Evolutionary conservation across 2,797 vertebrate species (phyloP).

Genomic region (Hoplostethus atlanticus): DNA sequence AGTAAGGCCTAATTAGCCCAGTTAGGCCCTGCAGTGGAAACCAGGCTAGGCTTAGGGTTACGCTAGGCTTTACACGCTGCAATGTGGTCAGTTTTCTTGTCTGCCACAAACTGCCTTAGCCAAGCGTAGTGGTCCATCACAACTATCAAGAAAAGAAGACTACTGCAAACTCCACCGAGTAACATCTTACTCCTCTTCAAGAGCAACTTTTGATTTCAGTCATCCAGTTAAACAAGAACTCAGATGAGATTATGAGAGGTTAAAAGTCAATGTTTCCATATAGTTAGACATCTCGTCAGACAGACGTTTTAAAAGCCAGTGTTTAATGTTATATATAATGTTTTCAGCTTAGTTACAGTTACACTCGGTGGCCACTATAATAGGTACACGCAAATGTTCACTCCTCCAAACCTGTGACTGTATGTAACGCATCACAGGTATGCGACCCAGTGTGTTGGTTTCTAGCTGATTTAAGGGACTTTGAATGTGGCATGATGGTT

Average conservation of each 20-base stretch:
- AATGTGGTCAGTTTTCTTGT: too few species aligned
- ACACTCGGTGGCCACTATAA: conserved; percentile 20
- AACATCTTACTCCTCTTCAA: conserved; percentile 40
- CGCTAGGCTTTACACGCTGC: too few species aligned
- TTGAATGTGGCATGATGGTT: too few species aligned
- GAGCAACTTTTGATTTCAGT: neutral
- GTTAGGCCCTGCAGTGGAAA: neutral
- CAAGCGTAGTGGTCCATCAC: conserved; percentile 11
- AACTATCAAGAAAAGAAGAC: conserved; percentile 57
- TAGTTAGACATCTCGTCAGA: conserved; percentile 26
- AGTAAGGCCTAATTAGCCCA: neutral
- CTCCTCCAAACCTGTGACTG: neutral
- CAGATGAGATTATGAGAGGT: neutral
- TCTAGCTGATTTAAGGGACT: too few species aligned
- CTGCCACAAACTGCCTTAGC: neutral
- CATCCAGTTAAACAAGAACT: conserved; percentile 11
- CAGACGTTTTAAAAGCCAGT: neutral
- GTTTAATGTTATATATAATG: too few species aligned
- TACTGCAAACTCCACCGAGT: conserved; percentile 45
- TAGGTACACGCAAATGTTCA: neutral
- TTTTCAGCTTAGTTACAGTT: conserved; percentile 20
- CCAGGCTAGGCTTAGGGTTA: neutral
- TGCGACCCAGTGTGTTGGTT: too few species aligned
- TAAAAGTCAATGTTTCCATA: neutral
- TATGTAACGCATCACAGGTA: too few species aligned